phyloP scores from a whole-genome alignment of 2,113 vertebrate genomes.

The Nanorana parkeri region DNA sequence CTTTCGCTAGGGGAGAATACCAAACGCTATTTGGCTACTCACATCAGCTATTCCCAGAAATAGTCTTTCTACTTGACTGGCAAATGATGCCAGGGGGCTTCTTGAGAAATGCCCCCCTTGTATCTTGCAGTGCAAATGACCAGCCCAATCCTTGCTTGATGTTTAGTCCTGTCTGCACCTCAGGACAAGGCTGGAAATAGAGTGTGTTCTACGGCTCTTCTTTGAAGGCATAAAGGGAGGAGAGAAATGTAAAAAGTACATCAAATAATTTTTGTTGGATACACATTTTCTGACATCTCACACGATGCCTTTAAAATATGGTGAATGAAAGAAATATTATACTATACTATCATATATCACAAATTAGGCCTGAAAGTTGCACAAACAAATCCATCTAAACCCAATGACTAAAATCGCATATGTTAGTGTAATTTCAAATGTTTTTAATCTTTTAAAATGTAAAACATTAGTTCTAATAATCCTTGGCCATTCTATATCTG shows the following conservation, averaged over 20 bases:
- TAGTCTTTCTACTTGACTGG: constrained; percentile 42
- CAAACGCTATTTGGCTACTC: constrained; percentile 45
- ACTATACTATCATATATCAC: too few species aligned
- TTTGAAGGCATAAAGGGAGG: neutral
- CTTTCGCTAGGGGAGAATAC: constrained; percentile 37
- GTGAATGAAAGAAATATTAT: too few species aligned
- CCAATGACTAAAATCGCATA: too few species aligned
- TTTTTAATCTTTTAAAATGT: too few species aligned
- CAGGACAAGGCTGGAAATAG: constrained; percentile 18
- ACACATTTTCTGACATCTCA: too few species aligned
- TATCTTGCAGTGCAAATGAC: constrained; percentile 46
- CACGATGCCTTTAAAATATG: too few species aligned
- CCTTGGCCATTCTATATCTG: too few species aligned
- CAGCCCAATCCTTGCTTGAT: constrained; percentile 52
- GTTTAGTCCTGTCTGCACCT: constrained; percentile 18
- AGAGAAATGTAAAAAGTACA: neutral
- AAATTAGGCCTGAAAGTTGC: too few species aligned
- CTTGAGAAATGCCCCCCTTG: constrained; percentile 56
- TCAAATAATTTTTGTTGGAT: too few species aligned
- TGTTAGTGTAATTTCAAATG: too few species aligned
- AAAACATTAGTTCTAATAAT: too few species aligned
- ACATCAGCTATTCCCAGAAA: constrained; percentile 47
- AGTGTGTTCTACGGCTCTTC: constrained; percentile 2
- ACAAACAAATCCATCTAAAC: too few species aligned
- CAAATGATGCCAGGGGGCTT: constrained; percentile 32